Evolutionary conservation across 2,888 invertebrate species (phyloP), one percentile per base, ranked within the genome.

Genomic region (Heteropelma amictum): DNA sequence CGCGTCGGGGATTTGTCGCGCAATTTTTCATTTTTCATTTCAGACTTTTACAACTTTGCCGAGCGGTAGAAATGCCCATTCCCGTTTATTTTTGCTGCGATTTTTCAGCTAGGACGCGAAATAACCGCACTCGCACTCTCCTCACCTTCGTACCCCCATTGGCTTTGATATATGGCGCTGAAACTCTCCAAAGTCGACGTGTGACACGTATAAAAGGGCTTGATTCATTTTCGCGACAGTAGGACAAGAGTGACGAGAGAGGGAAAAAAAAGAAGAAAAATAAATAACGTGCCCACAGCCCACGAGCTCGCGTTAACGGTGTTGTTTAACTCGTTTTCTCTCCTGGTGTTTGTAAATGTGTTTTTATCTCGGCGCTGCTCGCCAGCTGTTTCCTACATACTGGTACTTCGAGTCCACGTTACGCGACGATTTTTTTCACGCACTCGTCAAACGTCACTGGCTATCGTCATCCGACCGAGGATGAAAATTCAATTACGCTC

Each of bases 361-460:
- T 47, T 10, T 33, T 26, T 17, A 23, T 56, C 28, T 53, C 8
- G 47, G 51, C 65, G 56, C 79, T 79, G 83, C 75, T 80, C 81
- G 81, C 84, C 84, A 83, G 81, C 82, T 84, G 84, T 82, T 82
- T 72, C 54, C 23, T 47, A 67, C 30, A 54, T 19, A 30, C 38
- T 17, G 14, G 38, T 28, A 26, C 40, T n/a, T 5, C 17, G 3
- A 28, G 40, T 23, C 14, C 2, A 12, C 19, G 40, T 12, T 7
- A n/a, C 26, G 12, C 26, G 28, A 28, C 5, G 38, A 10, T 38
- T 38, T 26, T 56, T 40, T 21, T 26, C 38, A 5, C 6, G 28
- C 28, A 14, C 14, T 65, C 8, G 14, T 38, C 30, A 33, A n/a
- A 12, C 38, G 26, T n/a, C n/a, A n/a, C n/a, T n/a, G n/a, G n/a